Evolutionary conservation across 1,140 invertebrate genomes (phyloP), one percentile per base, ranked within the genome.

Genomic region (Diachasmimorpha longicaudata): DNA sequence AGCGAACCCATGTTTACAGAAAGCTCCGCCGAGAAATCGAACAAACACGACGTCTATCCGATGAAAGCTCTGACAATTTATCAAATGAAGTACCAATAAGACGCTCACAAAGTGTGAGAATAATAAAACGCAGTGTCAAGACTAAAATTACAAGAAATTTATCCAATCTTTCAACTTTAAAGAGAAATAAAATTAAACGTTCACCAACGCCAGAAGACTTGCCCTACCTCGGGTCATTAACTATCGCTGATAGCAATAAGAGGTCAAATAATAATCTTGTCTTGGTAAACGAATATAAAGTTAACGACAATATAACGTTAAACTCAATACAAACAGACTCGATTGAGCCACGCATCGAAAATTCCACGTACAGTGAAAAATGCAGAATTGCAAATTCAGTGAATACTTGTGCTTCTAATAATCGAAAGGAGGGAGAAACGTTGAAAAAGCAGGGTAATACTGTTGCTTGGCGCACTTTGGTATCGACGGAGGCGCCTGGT

Each of bases 181-280:
- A 14, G 9, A 23, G 58, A 25, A 63, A 4, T 8, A 63, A 63
- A 4, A 1, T 63, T 23, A 63, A 63, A 63, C 58, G 76, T 19
- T 88, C 83, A 13, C 86, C 85, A 11, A 81, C 86, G 21, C 83
- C 85, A 3, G 82, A 82, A 67, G 80, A 81, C 16, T 71, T 66
- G 23, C 31, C 19, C 66, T 83, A 79, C 71, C 68, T 77, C 21
- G 42, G 44, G 72, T 63, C 55, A 37, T 46, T 21, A 70, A 19
- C 52, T 58, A 72, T 63, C 48, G 13, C 71, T 46, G 82, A 85
- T 84, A 83, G 78, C 63, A 48, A n/a, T 44, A 16, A 9, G 52
- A 80, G 80, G 82, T 83, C 83, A 79, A 9, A 25, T 75, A 82
- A 85, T 85, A 84, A 82, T 55, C n/a, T 8, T 14, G 67, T 74